Evolutionary conservation across 2,113 vertebrate genomes (phyloP), one percentile per base, ranked within the genome.

Genomic region (Entosphenus tridentatus): DNA sequence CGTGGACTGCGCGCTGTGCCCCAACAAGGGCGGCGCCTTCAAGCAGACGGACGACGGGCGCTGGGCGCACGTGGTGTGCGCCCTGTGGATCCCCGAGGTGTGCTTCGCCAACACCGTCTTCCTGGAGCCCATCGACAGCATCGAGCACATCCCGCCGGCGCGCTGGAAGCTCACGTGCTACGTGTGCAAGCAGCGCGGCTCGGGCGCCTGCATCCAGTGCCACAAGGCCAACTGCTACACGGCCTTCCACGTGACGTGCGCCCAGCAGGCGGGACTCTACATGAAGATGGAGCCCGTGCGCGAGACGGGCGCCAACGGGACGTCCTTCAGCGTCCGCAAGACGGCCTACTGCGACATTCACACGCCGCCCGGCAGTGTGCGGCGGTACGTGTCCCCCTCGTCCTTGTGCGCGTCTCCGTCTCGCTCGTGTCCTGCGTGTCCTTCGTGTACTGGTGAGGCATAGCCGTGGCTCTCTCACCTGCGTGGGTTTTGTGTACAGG

Each of bases 301-400:
- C n/a, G 62, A 65, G 18, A 65, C 62, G n/a, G 18, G 18, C 18
- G 62, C 62, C 62, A 65, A 65, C 18, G 62, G 62, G 10, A 65
- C 62, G 18, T 65, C 62, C 18, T 65, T 65, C 62, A 16, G n/a
- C 18, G 62, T 65, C n/a, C 62, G 62, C 18, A 65, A 65, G 62
- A 65, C 62, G n/a, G 62, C 62, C n/a, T 65, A 65, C 62, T 65
- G 62, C 18, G 62, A 65, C 10, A 65, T 65, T 18, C 62, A 65
- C 62, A 65, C 62, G 18, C 62, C 62, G n/a, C 62, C 62, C 9
- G 62, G 62, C 62, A 16, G 62, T 18, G 18, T 18, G n/a, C 62
- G 62, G n/a, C n/a, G 62, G 62, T 83, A 5, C 82, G 83, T 0
- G 78, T 83, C 67, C 76, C 12, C 39, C 39, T 39, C 39, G 39